A percentile compares a stretch with the other conserved stretches of the same genome.
phyloP scores from a whole-genome alignment of 2,888 invertebrate species.

The Hypomecis punctinalis region DNA sequence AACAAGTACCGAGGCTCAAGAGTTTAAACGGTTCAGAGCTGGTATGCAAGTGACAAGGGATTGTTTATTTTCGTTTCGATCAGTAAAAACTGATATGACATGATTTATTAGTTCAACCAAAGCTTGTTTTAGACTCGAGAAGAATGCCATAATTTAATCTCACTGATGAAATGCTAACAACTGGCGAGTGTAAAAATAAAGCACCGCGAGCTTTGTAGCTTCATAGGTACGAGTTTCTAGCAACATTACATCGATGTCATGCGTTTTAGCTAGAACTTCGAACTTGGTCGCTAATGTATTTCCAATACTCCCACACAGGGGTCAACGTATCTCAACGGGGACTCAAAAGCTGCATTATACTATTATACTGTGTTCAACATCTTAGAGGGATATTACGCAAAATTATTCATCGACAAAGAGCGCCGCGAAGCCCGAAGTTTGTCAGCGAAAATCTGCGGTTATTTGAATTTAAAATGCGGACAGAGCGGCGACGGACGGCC shows the following conservation, averaged over 20 bases:
- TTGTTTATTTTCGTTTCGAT: conserved; percentile 4
- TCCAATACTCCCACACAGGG: conserved; percentile 36
- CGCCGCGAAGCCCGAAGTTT: conserved; percentile 49
- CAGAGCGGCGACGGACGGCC: conserved; percentile 53
- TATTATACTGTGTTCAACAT: conserved; percentile 44
- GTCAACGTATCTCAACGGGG: conserved; percentile 51
- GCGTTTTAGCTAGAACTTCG: conserved; percentile 18
- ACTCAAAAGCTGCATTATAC: conserved; percentile 48
- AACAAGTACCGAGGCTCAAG: conserved; percentile 25
- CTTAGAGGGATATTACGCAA: conserved; percentile 54
- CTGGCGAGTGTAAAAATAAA: conserved; percentile 43
- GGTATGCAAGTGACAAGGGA: conserved; percentile 19
- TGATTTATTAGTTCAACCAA: conserved; percentile 4
- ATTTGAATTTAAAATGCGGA: conserved; percentile 70
- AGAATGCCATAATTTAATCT: conserved; percentile 10
- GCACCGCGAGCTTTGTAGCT: conserved; percentile 1
- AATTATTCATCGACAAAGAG: conserved; percentile 59
- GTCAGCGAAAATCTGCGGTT: conserved; percentile 57
- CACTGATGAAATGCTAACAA: conserved; percentile 16
- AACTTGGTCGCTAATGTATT: conserved; percentile 31
- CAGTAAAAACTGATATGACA: background rate
- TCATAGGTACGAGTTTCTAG: background rate
- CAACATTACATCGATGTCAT: background rate
- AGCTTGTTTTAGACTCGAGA: conserved; percentile 1
- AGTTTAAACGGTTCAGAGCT: conserved; percentile 19